Percentiles rank a stretch among this genome's conserved stretches.
Evolutionary conservation across 2,113 vertebrate genomes (phyloP).

Genomic region (Gavia stellata): DNA sequence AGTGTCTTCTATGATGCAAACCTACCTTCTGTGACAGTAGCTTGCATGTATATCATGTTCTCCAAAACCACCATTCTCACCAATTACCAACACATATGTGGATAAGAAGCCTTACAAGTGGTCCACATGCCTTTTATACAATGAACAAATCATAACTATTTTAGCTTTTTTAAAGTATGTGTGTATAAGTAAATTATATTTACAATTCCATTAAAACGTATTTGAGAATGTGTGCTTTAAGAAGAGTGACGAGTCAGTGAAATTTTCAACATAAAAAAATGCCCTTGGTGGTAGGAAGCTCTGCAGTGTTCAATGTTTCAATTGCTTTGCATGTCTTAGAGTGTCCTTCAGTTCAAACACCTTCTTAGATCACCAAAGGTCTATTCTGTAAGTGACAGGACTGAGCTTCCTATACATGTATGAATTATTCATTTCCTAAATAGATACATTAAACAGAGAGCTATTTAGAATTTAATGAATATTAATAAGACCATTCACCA

Average conservation of each 20-base stretch:
- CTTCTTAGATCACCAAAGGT: slow-evolving; percentile 37
- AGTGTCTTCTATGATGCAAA: neutral
- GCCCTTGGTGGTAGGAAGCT: neutral
- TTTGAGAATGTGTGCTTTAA: neutral
- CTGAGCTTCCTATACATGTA: slow-evolving; percentile 29
- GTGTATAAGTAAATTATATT: neutral
- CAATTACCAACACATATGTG: neutral
- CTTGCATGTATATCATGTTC: neutral
- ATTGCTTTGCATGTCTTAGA: slow-evolving; percentile 5
- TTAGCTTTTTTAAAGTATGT: neutral
- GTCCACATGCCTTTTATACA: neutral
- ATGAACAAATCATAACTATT: neutral
- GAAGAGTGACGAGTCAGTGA: neutral
- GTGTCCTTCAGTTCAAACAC: slow-evolving; percentile 43
- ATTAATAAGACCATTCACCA: slow-evolving; percentile 47
- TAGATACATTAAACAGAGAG: slow-evolving; percentile 50
- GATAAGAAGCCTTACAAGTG: neutral
- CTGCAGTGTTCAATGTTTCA: neutral
- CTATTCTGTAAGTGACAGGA: slow-evolving; percentile 34
- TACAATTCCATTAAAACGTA: neutral
- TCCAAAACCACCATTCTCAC: neutral
- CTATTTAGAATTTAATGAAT: slow-evolving; percentile 59
- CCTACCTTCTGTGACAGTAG: neutral
- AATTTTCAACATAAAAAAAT: neutral
- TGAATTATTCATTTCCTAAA: slow-evolving; percentile 64